A percentile compares a stretch with the other conserved stretches of the same genome.
Conservation (phyloP, 1,140 invertebrate genomes). For the Goniozus legneri region DNA sequence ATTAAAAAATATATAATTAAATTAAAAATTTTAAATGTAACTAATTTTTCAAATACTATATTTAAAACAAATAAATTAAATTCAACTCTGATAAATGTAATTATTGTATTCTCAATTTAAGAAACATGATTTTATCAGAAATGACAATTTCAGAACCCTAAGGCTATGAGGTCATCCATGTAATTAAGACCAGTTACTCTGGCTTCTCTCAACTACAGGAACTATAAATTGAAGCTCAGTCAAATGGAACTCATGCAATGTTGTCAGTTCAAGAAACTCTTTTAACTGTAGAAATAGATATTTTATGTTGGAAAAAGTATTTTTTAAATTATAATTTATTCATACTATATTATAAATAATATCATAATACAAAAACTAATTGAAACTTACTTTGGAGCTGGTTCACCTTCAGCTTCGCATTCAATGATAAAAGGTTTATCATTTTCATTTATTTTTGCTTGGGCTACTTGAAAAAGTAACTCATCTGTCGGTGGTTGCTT, state of each 20-base stretch:
- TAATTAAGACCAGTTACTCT: slow-evolving; percentile 53
- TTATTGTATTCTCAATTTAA: too few relatives aligned
- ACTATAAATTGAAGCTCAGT: slow-evolving; percentile 25
- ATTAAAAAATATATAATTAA: neutral
- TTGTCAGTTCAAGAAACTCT: neutral
- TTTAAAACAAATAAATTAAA: neutral
- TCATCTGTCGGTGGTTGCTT: slow-evolving; percentile 90
- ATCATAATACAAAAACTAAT: slow-evolving; percentile 5
- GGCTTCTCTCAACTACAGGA: slow-evolving; percentile 33
- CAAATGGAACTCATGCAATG: slow-evolving; percentile 27
- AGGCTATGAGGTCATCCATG: slow-evolving; percentile 51
- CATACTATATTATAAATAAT: neutral
- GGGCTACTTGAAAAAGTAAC: slow-evolving; percentile 85
- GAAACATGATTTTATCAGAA: slow-evolving; percentile 34
- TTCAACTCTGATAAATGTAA: neutral
- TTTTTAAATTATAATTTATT: neutral
- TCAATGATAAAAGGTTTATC: slow-evolving; percentile 93
- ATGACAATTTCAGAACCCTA: slow-evolving; percentile 43
- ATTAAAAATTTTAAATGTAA: neutral
- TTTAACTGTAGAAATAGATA: neutral
- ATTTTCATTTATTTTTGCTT: slow-evolving; percentile 71
- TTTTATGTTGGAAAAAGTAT: neutral
- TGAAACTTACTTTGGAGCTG: slow-evolving; percentile 69
- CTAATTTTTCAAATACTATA: neutral
- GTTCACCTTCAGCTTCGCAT: slow-evolving; percentile 91